Conservation (phyloP, 2,888 invertebrate species). For the Exephanes ischioxanthus region DNA sequence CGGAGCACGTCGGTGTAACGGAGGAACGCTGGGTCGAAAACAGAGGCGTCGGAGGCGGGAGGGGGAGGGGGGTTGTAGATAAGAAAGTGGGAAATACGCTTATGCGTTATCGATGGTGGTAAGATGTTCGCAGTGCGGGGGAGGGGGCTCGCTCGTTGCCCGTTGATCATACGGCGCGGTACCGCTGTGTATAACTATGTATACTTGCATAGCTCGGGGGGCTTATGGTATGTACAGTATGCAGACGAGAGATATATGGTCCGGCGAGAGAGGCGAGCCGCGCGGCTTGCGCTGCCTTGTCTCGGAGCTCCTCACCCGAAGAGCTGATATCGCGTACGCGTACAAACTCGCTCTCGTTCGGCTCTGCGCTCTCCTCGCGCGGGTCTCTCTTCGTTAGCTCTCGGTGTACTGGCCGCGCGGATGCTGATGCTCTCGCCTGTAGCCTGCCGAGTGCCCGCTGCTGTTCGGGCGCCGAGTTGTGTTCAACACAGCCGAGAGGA, state of each 20-base stretch:
- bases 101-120: slow-evolving; percentile 12
- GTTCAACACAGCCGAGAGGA: slow-evolving; percentile 23
- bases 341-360: slow-evolving; percentile 11
- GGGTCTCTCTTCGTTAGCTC: slow-evolving; percentile 10
- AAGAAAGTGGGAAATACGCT: slow-evolving; percentile 17
- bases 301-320: slow-evolving; percentile 18
- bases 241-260: slow-evolving; percentile 26
- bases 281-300: slow-evolving; percentile 1
- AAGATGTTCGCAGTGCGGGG: background rate
- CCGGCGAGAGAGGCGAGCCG: background rate
- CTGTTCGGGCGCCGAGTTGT: slow-evolving; percentile 15
- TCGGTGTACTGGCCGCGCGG: slow-evolving; percentile 27
- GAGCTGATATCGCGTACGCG: slow-evolving; percentile 12
- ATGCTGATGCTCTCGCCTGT: slow-evolving; percentile 29
- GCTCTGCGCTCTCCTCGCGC: background rate
- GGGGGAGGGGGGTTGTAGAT: background rate
- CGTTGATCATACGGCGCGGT: slow-evolving; percentile 7
- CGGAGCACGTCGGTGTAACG: background rate
- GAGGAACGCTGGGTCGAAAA: slow-evolving; percentile 7
- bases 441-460: background rate
- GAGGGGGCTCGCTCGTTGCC: background rate
- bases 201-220: slow-evolving; percentile 16
- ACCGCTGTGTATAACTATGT: background rate
- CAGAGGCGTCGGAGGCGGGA: background rate
- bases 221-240: slow-evolving; percentile 34